phyloP scores from a whole-genome alignment of 2,797 vertebrate genomes.

The Parauchenoglanis ngamensis region DNA sequence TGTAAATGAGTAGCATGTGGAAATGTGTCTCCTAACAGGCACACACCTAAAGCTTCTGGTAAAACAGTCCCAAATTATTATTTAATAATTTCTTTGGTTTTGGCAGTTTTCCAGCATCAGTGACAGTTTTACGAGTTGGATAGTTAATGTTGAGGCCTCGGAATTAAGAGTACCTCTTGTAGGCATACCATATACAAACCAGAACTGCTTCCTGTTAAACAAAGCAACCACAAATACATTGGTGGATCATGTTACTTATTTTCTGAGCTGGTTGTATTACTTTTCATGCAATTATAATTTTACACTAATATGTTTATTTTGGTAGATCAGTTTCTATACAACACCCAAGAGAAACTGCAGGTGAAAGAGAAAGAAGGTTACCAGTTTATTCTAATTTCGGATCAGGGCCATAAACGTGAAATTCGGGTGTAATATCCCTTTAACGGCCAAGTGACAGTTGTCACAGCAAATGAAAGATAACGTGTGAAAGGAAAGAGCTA shows the following conservation, averaged over 20 bases:
- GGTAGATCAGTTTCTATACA: not conserved
- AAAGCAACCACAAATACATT: slow-evolving; percentile 9
- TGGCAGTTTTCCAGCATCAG: slow-evolving; percentile 8
- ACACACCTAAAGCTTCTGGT: not conserved
- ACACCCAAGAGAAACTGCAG: not conserved
- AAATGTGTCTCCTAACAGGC: not conserved
- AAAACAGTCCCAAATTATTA: not conserved
- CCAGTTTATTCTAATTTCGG: not conserved
- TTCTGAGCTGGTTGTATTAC: not conserved
- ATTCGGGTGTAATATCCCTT: not conserved
- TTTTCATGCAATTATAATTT: not conserved
- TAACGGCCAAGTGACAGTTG: slow-evolving; percentile 11
- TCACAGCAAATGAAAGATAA: slow-evolving; percentile 26
- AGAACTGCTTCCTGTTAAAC: not conserved
- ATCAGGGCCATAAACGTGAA: not conserved
- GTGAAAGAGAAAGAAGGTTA: not conserved
- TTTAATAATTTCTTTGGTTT: not conserved
- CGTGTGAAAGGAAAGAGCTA: slow-evolving; percentile 23
- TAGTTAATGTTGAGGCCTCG: not conserved
- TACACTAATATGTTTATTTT: not conserved
- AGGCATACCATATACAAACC: not conserved
- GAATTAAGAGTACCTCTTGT: not conserved
- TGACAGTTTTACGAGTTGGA: not conserved
- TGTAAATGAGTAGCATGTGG: not conserved
- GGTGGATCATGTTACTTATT: not conserved